Evolutionary conservation across 30 jellyfish, hydroid and myxozoan genomes (phyloP), one percentile per base, ranked within the genome.

Genomic region (Hydra vulgaris): DNA sequence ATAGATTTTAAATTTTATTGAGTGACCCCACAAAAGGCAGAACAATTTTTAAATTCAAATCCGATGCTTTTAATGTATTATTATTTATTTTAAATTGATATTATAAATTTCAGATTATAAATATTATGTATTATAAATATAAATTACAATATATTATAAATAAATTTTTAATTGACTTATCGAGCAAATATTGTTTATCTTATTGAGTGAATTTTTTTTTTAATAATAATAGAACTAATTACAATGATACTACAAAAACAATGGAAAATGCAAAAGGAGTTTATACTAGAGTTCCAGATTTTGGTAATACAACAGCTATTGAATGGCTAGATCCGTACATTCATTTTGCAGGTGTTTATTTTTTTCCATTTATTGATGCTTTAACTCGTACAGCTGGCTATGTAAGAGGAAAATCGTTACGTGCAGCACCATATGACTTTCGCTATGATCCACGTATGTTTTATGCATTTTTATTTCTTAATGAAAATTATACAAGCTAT

Each of bases 391-490:
- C 72, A 54, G 79, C 87, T 68, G 95, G 96, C 1, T 92, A 92
- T 54, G 66, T 66, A 70, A 53, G 98, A 40, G 98, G 98, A 16
- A 15, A 66, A 7, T 67, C 73, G 55, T 71, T 92, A 25, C 81
- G 96, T 70, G 95, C 95, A 0, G 98, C 98, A 23, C 98, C 98
- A 3, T 92, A 92, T 70, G 98, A 92, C 70, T 92, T 92, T 77
- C 90, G 98, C 21, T 86, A 23, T 80, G 95, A 90, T 19, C 98
- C 98, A 71, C 95, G 98, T 92, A 73, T 0, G 76, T 25, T 8
- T 21, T 25, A 17, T 22, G 25, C n/a, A 15, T 17, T 56, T 0
- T 21, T 79, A 3, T 1, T 27, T n/a, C n/a, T n/a, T n/a, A n/a
- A n/a, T n/a, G n/a, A n/a, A n/a, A n/a, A n/a, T n/a, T n/a, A n/a